Percentiles rank a stretch among this genome's conserved stretches.
phyloP scores from a whole-genome alignment of 2,113 vertebrate species.

The Puffinus mauretanicus region DNA sequence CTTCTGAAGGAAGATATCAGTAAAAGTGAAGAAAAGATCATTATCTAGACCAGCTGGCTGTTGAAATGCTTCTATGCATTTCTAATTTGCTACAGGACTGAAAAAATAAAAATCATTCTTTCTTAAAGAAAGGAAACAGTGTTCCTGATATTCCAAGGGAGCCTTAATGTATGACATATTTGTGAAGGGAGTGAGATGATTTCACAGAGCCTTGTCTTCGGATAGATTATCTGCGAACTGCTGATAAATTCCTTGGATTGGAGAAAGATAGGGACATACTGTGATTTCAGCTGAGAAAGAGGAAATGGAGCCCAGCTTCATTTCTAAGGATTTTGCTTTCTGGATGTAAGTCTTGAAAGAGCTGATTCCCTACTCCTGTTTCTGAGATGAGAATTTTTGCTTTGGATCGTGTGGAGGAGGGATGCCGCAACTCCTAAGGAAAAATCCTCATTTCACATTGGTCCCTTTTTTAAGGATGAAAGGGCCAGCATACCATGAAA shows the following conservation, averaged over 20 bases:
- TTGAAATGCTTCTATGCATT: not conserved
- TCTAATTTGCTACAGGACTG: not conserved
- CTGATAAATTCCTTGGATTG: not conserved
- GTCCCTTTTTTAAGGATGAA: not conserved
- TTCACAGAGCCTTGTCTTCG: not conserved
- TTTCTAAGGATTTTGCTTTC: not conserved
- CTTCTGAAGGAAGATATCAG: not conserved
- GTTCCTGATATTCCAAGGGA: not conserved
- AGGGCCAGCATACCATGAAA: not conserved
- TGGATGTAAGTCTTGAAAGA: fast-evolving
- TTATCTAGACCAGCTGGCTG: not conserved
- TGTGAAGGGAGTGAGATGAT: not conserved
- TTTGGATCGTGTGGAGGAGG: fast-evolving
- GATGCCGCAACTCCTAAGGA: fast-evolving
- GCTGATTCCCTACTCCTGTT: not conserved
- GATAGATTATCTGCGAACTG: not conserved
- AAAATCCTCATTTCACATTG: not conserved
- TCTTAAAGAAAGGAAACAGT: not conserved
- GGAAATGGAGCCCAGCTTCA: not conserved
- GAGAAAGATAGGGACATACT: not conserved
- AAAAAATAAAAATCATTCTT: not conserved
- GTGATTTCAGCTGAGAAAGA: not conserved
- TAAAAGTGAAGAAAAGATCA: not conserved
- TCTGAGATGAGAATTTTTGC: not conserved
- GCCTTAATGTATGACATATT: not conserved